phyloP scores from a whole-genome alignment of 2,888 invertebrate genomes.

The Lithophane ornitopus region DNA sequence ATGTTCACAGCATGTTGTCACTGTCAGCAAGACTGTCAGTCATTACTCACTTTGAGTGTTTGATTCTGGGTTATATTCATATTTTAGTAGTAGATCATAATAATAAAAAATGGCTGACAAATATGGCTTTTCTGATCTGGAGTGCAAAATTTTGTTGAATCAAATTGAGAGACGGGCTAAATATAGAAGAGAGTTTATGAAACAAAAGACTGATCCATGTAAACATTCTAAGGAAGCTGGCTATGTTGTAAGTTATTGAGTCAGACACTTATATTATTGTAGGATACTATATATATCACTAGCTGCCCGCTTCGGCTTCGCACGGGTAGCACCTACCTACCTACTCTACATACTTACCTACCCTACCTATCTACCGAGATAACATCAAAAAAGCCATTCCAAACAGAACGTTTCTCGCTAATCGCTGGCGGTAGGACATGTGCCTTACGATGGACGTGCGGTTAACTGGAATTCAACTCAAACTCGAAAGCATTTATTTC shows the following conservation, averaged over 20 bases:
- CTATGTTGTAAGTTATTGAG: slow-evolving; percentile 91
- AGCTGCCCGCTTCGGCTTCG: too few relatives aligned
- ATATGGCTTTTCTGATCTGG: slow-evolving; percentile 87
- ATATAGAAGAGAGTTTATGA: slow-evolving; percentile 92
- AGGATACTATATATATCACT: not conserved
- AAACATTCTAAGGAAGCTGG: slow-evolving; percentile 92
- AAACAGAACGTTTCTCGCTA: too few relatives aligned
- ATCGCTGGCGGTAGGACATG: not conserved
- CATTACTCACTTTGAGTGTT: not conserved
- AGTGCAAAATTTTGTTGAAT: slow-evolving; percentile 89
- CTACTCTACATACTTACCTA: too few relatives aligned
- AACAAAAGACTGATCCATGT: slow-evolving; percentile 92
- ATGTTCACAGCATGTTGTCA: too few relatives aligned
- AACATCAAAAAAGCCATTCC: too few relatives aligned
- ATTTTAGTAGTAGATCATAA: not conserved
- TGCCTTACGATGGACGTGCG: not conserved
- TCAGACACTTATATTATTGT: not conserved
- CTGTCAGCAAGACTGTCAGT: too few relatives aligned
- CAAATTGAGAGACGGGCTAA: slow-evolving; percentile 91
- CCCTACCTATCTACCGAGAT: too few relatives aligned
- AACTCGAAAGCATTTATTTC: too few relatives aligned
- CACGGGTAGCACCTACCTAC: too few relatives aligned
- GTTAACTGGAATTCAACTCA: not conserved
- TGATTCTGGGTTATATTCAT: not conserved
- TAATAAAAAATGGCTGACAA: slow-evolving; percentile 68